Base-by-base conservation (phyloP, 2,888 invertebrate genomes). In the Phanerotoma sp. region DNA sequence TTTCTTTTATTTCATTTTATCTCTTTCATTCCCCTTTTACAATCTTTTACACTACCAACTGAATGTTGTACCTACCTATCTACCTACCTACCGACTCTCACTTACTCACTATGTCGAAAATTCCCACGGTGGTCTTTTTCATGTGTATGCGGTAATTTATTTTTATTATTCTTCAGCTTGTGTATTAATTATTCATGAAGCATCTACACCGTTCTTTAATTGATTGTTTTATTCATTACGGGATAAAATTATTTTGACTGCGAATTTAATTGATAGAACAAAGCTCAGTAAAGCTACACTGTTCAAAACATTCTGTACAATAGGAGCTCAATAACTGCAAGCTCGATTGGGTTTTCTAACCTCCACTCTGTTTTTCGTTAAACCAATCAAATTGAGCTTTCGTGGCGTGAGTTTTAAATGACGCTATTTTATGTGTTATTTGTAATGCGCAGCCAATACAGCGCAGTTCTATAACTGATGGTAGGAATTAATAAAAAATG, bases 261-360 rank as follows among this genome's bases (percentile, higher is more conserved):
- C 47, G 13, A 37, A 35, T 47, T 47, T 33, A 47, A 47, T 47
- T 38, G 35, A 47, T 47, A 22, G 20, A 35, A 15, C 22, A 47
- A 35, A n/a, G 35, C 21, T 33, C 22, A 21, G 22, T 32, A 30
- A 11, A 15, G 30, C 38, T 38, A 16, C 37, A 22, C 33, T 35
- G 9, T 25, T n/a, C n/a, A n/a, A n/a, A n/a, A n/a, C n/a, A n/a
- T n/a, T n/a, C n/a, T n/a, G n/a, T n/a, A n/a, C n/a, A n/a, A n/a
- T n/a, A n/a, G n/a, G n/a, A n/a, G n/a, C n/a, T n/a, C n/a, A n/a
- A n/a, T n/a, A n/a, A n/a, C n/a, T n/a, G n/a, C n/a, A n/a, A n/a
- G n/a, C n/a, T n/a, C n/a, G n/a, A n/a, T n/a, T n/a, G n/a, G n/a
- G n/a, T n/a, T n/a, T n/a, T n/a, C n/a, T n/a, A n/a, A n/a, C n/a